Base-by-base conservation (phyloP, 30 jellyfish, hydroid and myxozoan genomes). In the Chrysaora quinquecirrha region DNA sequence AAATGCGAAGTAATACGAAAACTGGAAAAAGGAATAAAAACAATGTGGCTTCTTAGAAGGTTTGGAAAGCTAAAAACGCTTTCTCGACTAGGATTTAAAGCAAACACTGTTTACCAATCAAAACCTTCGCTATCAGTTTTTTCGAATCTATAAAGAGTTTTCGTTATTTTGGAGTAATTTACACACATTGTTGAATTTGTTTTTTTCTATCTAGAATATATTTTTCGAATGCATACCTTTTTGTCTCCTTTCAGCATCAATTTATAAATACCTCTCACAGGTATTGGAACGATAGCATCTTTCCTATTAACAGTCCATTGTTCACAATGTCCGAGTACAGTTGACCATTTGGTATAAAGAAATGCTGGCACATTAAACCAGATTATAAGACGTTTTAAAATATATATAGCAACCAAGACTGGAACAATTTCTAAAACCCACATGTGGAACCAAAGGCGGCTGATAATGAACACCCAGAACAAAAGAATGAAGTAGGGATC, bases 401-500 rank as follows among this genome's bases (percentile, higher is more conserved):
- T 3, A 75, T 63, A 89, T 21, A 87, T 78, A 58, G 58, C 3
- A 0, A 78, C 34, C 78, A 87, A 23, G 56, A 87, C 30, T 6
- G 96, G 96, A 22, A 87, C 88, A 73, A 87, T 50, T 69, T 77
- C 84, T 49, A 87, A 52, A 16, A 87, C 71, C 91, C 91, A 87
- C 43, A 68, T 32, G 60, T 92, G 94, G 31, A 64, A 56, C 95
- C 95, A 86, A 14, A 92, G 56, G 7, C 95, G 64, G 70, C 89
- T 86, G 30, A 92, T 66, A 29, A 70, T 62, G 66, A 92, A 75
- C 79, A 82, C 70, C 98, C 98, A 92, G 52, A 92, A 92, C 75
- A 92, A 63, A 7, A 75, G 91, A 72, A 92, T 82, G 73, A 92
- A 92, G 70, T 83, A 86, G 66, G 96, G 95, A 76, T 92, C 97